Base-by-base conservation (phyloP, 2,113 vertebrate genomes). In the Ellobius talpinus region DNA sequence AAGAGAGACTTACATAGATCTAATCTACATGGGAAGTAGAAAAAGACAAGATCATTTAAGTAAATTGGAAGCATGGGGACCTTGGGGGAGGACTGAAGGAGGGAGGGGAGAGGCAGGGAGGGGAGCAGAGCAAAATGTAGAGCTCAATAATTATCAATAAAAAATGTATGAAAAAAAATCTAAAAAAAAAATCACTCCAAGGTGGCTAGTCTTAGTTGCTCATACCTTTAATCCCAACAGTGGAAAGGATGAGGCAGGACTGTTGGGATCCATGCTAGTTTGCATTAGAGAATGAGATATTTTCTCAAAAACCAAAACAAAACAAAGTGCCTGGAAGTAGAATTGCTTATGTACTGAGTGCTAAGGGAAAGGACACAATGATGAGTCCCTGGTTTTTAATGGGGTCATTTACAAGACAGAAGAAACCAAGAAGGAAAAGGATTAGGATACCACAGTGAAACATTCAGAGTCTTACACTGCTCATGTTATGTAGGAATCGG, bases 281-380 rank as follows among this genome's bases (percentile, higher is more conserved):
- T 39, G 33, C 33, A n/a, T n/a, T 81, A 36, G 33, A 81, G 50
- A 55, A 4, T 55, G 50, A 58, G 33, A 58, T n/a, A 21, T 58
- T 58, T 24, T 81, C 52, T 81, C 52, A 58, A 58, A 81, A 55
- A 78, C 29, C 26, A 66, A 66, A 31, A 5, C 65, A 66, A 29
- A 47, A 45, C 45, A 52, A 79, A 4, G 5, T 33, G 7, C 14
- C 12, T 29, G 1, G 42, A 52, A 23, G 76, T 68, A 68, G 1
- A 94, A 73, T 33, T 77, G 42, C 61, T 73, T 79, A 86, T n/a
- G 55, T 89, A 87, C 39, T 87, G 33, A 91, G 42, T 88, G 87
- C 42, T 89, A 33, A 90, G 66, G 73, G 11, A 86, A 79, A 90
- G 26, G 36, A 86, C 33, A 65, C 63, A 93, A 3, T 73, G 47